Evolutionary conservation across 2,113 vertebrate species (phyloP), one percentile per base, ranked within the genome.

Genomic region (Octodon degus): DNA sequence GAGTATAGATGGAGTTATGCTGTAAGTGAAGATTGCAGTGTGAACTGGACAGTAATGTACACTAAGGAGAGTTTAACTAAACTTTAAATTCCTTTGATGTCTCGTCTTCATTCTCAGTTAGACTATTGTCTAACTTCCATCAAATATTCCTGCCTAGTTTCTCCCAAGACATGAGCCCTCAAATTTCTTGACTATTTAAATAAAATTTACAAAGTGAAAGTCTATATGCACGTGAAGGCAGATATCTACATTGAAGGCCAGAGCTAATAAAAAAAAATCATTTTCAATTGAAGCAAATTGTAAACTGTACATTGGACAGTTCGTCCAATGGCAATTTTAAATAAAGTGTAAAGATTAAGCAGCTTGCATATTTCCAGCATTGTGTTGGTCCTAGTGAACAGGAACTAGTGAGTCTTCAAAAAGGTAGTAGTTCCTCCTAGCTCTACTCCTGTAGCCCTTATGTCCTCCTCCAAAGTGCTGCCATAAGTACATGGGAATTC

Each of bases 101-200:
- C 53, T 24, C n/a, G 95, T 96, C 60, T 34, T 63, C 1, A 19
- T 72, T 67, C 43, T 90, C 70, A 55, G 67, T 86, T 81, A 53
- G 30, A 62, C 20, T 62, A 4, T 70, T 91, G 11, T 84, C 79
- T 89, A 76, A 5, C 65, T 95, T 95, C 85, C 55, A 94, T 95
- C 81, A 86, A 91, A 62, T 70, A 72, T 77, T 68, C 55, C 62
- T 96, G 7, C 79, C 60, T 96, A 32, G 13, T 84, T 93, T 95
- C 32, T 94, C 55, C 68, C 70, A 79, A 83, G 30, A 14, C 62
- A 1, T 70, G 47, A 87, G 50, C 8, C 50, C 32, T 85, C 55
- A 53, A 32, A 86, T 89, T 82, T 40, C 53, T 90, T 95, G 37
- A 8, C 50, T 40, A 76, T 60, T 47, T 43, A 95, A 55, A 63